These are phyloP conservation scores for Neostethus bicornis DNA, from an alignment of 2,797 vertebrate genomes.

Conservation along the genomic window DNA sequence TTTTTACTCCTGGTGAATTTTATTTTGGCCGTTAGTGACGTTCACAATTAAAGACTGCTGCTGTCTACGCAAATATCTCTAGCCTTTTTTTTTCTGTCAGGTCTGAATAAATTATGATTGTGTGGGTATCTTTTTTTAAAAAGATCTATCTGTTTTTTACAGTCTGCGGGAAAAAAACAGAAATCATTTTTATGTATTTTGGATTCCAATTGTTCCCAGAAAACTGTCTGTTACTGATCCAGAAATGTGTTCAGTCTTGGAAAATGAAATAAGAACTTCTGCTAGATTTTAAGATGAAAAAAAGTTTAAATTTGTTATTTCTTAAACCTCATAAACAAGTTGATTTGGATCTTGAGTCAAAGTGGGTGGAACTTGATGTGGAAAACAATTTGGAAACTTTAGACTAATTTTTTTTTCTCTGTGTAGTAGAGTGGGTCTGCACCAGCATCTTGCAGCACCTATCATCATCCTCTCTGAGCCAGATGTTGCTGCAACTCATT, in stretches of 20 bases:
- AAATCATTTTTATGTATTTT: background rate
- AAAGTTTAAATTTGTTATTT: background rate
- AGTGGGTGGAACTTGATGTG: too few species aligned
- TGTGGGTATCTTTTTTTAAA: background rate
- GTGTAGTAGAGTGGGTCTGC: background rate
- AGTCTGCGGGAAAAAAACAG: too few species aligned
- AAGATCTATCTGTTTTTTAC: too few species aligned
- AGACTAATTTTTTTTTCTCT: background rate
- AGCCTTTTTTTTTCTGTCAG: too few species aligned
- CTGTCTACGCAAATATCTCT: too few species aligned
- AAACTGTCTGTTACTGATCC: background rate
- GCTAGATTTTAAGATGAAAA: background rate
- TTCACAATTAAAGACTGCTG: too few species aligned
- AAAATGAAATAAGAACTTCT: background rate
- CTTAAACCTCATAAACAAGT: too few species aligned
- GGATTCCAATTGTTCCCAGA: background rate
- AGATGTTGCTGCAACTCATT: conserved; percentile 66
- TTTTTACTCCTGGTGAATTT: too few species aligned
- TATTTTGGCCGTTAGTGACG: too few species aligned
- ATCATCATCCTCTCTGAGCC: conserved; percentile 38
- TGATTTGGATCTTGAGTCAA: too few species aligned
- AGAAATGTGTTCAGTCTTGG: background rate
- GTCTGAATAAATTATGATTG: background rate
- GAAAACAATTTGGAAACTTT: too few species aligned
- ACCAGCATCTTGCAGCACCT: conserved; percentile 19